Conservation (phyloP, 2,113 vertebrate genomes). For the Antigone vipio region DNA sequence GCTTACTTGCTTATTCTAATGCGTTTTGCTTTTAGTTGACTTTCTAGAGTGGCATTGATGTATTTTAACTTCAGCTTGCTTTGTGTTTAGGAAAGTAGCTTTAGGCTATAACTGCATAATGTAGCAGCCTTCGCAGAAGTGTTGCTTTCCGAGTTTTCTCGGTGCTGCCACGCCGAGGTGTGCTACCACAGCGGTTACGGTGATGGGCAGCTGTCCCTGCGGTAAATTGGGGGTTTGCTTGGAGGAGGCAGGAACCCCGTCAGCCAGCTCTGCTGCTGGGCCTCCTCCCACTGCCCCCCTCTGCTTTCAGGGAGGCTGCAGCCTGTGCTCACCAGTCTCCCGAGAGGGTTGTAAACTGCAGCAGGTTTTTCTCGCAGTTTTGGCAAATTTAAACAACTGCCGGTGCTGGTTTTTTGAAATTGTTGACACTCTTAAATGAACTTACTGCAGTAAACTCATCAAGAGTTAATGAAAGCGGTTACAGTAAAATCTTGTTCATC, state of each 20-base stretch:
- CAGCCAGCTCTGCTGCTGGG: background rate
- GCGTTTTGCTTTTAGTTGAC: background rate
- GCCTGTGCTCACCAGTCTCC: fast-evolving
- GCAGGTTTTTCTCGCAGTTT: background rate
- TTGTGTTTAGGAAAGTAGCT: background rate
- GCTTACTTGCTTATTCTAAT: background rate
- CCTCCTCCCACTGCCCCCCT: fast-evolving
- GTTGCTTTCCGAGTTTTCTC: background rate
- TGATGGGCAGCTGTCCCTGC: background rate
- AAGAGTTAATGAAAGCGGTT: background rate
- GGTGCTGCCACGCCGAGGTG: fast-evolving
- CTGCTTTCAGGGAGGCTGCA: background rate
- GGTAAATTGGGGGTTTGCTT: fast-evolving
- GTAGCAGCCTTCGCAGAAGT: background rate
- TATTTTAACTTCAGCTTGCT: background rate
- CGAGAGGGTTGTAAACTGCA: fast-evolving
- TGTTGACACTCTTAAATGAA: background rate
- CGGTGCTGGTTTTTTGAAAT: background rate
- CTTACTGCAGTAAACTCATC: background rate
- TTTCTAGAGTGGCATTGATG: background rate
- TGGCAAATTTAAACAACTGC: background rate
- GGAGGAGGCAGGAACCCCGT: background rate
- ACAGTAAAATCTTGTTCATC: background rate
- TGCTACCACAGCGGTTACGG: fast-evolving
- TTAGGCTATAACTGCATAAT: background rate